Conservation (phyloP, 2,888 invertebrate genomes). For the Syritta pipiens region DNA sequence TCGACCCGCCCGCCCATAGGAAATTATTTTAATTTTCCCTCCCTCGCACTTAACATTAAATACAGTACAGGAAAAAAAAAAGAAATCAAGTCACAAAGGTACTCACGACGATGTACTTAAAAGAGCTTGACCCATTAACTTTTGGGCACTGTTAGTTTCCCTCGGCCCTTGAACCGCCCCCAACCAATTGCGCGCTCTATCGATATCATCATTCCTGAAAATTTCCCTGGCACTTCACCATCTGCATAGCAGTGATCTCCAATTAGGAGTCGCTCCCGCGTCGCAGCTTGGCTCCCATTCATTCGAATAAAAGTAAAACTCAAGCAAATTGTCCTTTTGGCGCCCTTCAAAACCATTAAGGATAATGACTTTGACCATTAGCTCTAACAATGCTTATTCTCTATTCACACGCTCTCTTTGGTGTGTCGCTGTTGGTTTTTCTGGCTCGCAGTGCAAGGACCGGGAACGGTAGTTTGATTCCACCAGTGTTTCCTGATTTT, state of each 20-base stretch:
- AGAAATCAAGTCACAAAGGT: neutral
- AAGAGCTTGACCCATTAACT: conserved; percentile 21
- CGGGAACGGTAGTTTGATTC: conserved; percentile 21
- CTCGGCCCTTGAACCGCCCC: neutral
- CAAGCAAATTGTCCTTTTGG: conserved; percentile 65
- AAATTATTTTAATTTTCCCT: no score
- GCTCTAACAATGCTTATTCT: conserved; percentile 62
- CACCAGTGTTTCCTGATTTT: conserved; percentile 19
- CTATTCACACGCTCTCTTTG: conserved; percentile 60
- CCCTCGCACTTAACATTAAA: no score
- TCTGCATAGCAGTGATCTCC: conserved; percentile 18
- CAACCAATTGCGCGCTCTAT: no score
- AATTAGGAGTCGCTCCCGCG: conserved; percentile 56
- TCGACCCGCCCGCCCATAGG: no score
- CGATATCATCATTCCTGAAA: no score
- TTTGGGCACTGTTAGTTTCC: conserved; percentile 5
- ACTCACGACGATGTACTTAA: neutral
- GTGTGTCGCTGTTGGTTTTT: conserved; percentile 8
- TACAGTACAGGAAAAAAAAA: no score
- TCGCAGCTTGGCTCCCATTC: conserved; percentile 42
- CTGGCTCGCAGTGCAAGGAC: neutral
- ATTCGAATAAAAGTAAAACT: conserved; percentile 59
- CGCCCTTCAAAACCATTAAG: conserved; percentile 67
- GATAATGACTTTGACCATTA: conserved; percentile 68
- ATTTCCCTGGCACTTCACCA: neutral